Percentiles rank a stretch among this genome's conserved stretches.
Conservation (phyloP, 2,888 invertebrate genomes). For the Cheilosia scutellata region DNA sequence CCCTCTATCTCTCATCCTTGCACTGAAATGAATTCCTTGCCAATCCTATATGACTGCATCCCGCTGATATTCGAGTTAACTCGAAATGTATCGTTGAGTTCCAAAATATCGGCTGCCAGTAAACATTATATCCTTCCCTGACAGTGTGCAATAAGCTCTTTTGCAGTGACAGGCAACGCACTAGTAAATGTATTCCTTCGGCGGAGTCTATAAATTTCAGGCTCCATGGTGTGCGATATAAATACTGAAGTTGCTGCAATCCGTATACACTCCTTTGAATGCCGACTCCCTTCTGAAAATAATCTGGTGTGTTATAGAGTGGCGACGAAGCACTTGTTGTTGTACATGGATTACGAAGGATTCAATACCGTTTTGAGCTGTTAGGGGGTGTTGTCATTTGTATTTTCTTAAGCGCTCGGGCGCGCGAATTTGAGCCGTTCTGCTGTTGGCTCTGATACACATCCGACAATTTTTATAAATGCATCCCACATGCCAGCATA, state of each 20-base stretch:
- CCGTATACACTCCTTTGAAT: background rate
- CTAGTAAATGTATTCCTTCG: background rate
- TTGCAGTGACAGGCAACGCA: slow-evolving; percentile 48
- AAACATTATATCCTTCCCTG: slow-evolving; percentile 23
- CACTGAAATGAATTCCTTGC: slow-evolving; percentile 26
- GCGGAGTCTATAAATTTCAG: slow-evolving; percentile 15
- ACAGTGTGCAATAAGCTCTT: slow-evolving; percentile 33
- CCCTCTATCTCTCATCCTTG: slow-evolving; percentile 2
- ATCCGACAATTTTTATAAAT: slow-evolving; percentile 11
- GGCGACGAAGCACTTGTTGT: slow-evolving; percentile 46
- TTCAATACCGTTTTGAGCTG: slow-evolving; percentile 56
- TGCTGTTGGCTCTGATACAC: slow-evolving; percentile 4
- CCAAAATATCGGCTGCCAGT: slow-evolving; percentile 53
- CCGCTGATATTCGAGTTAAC: slow-evolving; percentile 47
- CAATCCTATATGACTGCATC: slow-evolving; percentile 55
- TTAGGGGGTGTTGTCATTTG: slow-evolving; percentile 52
- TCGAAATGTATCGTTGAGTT: slow-evolving; percentile 8
- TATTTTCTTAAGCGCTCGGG: slow-evolving; percentile 51
- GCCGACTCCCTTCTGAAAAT: slow-evolving; percentile 8
- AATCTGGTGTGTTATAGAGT: slow-evolving; percentile 45
- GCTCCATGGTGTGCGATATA: slow-evolving; percentile 30
- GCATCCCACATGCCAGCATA: background rate
- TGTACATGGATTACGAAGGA: slow-evolving; percentile 49
- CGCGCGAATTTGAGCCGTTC: slow-evolving; percentile 22
- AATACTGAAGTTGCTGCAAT: slow-evolving; percentile 39